A percentile compares a stretch with the other conserved stretches of the same genome.
Evolutionary conservation across 2,797 vertebrate genomes (phyloP).

Genomic region (Chanos chanos): DNA sequence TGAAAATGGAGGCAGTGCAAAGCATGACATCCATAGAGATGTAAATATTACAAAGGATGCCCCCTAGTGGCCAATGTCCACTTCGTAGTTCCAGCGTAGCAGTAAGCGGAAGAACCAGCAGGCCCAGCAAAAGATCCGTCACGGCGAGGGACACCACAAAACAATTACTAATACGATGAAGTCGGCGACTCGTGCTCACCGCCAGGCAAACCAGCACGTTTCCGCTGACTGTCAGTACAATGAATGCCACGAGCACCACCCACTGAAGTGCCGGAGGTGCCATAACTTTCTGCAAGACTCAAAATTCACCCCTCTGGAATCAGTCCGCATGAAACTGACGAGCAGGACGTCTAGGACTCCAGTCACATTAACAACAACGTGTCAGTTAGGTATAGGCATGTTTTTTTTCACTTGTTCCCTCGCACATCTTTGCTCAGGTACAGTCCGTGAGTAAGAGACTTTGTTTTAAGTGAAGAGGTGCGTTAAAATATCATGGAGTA

Average conservation of each 20-base stretch:
- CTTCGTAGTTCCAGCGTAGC: slow-evolving; percentile 77
- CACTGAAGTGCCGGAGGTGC: slow-evolving; percentile 65
- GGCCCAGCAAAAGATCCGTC: slow-evolving; percentile 86
- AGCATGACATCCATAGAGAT: slow-evolving; percentile 87
- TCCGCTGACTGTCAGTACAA: slow-evolving; percentile 79
- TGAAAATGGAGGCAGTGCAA: slow-evolving; percentile 90
- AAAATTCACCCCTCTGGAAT: too few species aligned
- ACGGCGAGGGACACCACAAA: slow-evolving; percentile 88
- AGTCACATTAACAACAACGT: too few species aligned
- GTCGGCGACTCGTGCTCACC: slow-evolving; percentile 78
- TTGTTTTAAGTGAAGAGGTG: too few species aligned
- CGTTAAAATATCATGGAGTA: too few species aligned
- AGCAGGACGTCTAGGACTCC: too few species aligned
- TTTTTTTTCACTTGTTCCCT: too few species aligned
- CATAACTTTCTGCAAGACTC: slow-evolving; percentile 51
- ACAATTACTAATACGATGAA: slow-evolving; percentile 83
- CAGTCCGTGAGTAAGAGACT: too few species aligned
- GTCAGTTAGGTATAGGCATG: too few species aligned
- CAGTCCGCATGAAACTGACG: too few species aligned
- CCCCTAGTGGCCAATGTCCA: slow-evolving; percentile 76
- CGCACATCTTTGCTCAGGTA: too few species aligned
- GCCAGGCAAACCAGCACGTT: slow-evolving; percentile 89
- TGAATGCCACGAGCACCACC: slow-evolving; percentile 70
- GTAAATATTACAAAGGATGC: slow-evolving; percentile 84
- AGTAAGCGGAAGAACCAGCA: slow-evolving; percentile 89